Evolutionary conservation across 1,140 invertebrate species (phyloP), one percentile per base, ranked within the genome.

Genomic region (Dendrolimus punctatus): DNA sequence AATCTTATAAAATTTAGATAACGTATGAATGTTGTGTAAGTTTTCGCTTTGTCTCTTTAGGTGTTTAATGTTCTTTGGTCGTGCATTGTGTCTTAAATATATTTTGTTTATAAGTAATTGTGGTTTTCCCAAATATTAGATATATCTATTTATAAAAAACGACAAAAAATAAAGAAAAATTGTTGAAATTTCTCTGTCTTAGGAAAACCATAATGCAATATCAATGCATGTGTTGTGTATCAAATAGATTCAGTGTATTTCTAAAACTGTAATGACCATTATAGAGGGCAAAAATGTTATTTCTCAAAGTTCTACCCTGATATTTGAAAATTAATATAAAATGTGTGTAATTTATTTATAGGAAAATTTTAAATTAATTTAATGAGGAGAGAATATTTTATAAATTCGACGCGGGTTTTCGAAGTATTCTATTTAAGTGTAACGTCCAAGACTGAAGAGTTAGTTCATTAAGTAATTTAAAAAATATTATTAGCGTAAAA

Each of bases 361-460:
- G 4, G 8, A 8, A 10, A 44, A 9, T 8, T 44, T 44, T 9
- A 44, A 44, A 44, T 44, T 44, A 7, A 53, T n/a, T n/a, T n/a
- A 9, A 49, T 56, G 60, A 59, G 64, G 64, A 65, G 57, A 62
- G 61, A 51, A 46, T 41, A 44, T 47, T 60, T 44, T 10, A 61
- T 64, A 67, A 64, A 76, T 84, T 78, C 80, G 73, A 86, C 83
- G 83, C 83, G 83, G 83, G 83, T 84, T 80, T 82, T 81, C n/a
- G 76, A 73, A 81, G 67, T 84, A 83, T 83, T 83, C 76, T 85
- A 82, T 81, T 78, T 85, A 85, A 84, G 80, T 78, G 79, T 80
- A 83, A 84, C 83, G 80, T 80, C 78, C 78, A 86, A 86, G 83
- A 86, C 83, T 86, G 83, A 86, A 84, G 78, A 78, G 82, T 77